phyloP scores from a whole-genome alignment of 2,797 vertebrate genomes.

The Vipera latastei region DNA sequence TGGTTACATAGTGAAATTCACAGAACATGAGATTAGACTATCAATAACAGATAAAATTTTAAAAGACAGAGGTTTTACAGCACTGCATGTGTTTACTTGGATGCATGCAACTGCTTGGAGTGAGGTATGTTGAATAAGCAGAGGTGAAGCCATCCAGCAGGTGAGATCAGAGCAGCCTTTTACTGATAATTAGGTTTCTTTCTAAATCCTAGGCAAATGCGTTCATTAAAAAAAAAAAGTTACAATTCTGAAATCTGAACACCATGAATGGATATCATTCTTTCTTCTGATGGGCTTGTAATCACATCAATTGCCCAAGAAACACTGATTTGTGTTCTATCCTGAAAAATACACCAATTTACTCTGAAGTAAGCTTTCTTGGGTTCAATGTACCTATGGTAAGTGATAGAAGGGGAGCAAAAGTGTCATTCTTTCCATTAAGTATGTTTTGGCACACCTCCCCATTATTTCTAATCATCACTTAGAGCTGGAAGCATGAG shows the following conservation, averaged over 20 bases:
- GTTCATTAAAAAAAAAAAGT: not conserved
- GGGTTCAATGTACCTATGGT: not conserved
- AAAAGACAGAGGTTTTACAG: not conserved
- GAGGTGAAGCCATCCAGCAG: not conserved
- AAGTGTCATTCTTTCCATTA: constrained; percentile 4
- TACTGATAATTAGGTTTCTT: not conserved
- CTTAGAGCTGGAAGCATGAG: not conserved
- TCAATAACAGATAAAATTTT: not conserved
- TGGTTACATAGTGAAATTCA: not conserved
- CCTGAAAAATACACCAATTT: not conserved
- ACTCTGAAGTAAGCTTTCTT: not conserved
- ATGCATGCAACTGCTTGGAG: not conserved
- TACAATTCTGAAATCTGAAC: accelerated
- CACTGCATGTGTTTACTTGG: not conserved
- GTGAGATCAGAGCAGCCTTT: not conserved
- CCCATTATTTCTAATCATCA: not conserved
- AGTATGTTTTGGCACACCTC: constrained; percentile 11
- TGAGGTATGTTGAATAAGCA: not conserved
- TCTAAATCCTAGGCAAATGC: not conserved
- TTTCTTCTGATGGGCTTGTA: not conserved
- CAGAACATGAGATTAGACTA: not conserved
- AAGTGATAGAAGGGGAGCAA: not conserved
- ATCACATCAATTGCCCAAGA: not conserved
- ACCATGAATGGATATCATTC: not conserved
- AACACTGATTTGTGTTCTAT: not conserved